These are phyloP conservation scores for Homalodisca vitripennis DNA, from an alignment of 1,140 invertebrate species.

Conservation along the genomic window DNA sequence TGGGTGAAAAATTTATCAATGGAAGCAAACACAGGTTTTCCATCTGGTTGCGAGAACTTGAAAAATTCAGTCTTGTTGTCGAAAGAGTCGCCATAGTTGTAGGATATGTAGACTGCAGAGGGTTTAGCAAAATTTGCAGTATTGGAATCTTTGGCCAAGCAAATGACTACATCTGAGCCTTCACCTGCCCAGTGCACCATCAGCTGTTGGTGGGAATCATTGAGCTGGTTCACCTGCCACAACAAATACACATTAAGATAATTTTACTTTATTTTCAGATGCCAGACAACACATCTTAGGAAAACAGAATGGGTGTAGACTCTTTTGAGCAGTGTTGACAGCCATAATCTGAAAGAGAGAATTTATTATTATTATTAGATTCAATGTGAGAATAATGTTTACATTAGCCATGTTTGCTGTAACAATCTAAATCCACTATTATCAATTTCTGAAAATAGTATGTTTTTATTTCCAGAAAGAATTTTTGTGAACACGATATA, in stretches of 20 bases:
- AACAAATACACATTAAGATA: neutral
- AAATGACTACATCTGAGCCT: conserved; percentile 81
- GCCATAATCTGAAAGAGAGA: no score
- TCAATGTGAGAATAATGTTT: no score
- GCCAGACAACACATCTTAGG: no score
- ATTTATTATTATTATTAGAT: no score
- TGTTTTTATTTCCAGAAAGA: no score
- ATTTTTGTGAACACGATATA: no score
- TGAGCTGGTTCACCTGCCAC: conserved; percentile 66
- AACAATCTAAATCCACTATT: no score
- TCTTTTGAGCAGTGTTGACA: no score
- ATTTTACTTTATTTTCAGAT: no score
- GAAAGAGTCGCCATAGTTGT: conserved; percentile 82
- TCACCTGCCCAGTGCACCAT: conserved; percentile 90
- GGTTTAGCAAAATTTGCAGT: conserved; percentile 39
- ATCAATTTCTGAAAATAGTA: no score
- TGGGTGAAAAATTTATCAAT: conserved; percentile 84
- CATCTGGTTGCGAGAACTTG: conserved; percentile 35
- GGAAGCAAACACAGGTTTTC: conserved; percentile 59
- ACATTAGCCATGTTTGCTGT: no score
- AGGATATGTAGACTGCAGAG: conserved; percentile 80
- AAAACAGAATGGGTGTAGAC: no score
- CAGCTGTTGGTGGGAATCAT: conserved; percentile 83
- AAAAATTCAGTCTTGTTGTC: conserved; percentile 69
- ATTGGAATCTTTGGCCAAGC: conserved; percentile 66